Evolutionary conservation across 2,888 invertebrate species (phyloP), one percentile per base, ranked within the genome.

Genomic region (Torymus tubicola): DNA sequence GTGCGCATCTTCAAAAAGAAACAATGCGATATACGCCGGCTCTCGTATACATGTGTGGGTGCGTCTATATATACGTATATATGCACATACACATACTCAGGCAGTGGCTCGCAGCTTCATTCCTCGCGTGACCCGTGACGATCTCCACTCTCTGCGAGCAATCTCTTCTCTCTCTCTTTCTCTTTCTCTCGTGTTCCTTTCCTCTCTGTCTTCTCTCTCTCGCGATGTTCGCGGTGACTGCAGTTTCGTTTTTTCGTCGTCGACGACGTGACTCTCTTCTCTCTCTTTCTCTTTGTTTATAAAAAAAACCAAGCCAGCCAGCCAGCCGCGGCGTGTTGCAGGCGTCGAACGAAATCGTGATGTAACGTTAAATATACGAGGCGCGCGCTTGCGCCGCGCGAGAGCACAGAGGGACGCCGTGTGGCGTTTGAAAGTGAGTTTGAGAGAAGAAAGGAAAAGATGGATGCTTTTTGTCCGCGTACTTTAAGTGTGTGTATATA

Each of bases 81-180:
- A 61, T 21, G 63, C 52, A 72, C 63, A 63, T n/a, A 53, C 14
- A 61, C 63, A 53, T 61, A 71, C n/a, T 31, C 21, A 12, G n/a
- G n/a, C 50, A 31, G 24, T 42, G 42, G 42, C 42, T 42, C 42
- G 42, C 42, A 42, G 42, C 42, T 42, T 42, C 42, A 42, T 42
- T 42, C 42, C 77, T 78, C 77, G 77, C 77, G 77, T 78, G 77
- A 78, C 77, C 77, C 71, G 70, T 70, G 76, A 76, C 69, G 67
- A 76, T 68, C 61, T 73, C 73, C 69, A 16, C 31, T 16, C 63
- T 16, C 63, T 21, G 50, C 52, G 16, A 73, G 53, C 42, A 42
- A 42, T 42, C 42, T 42, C 42, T 42, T 42, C 42, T 42, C 42
- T 42, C 8, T 61, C 61, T 61, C 8, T 61, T 52, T 61, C 42